Evolutionary conservation across 2,797 vertebrate species (phyloP).

Genomic region (Bufotes viridis): DNA sequence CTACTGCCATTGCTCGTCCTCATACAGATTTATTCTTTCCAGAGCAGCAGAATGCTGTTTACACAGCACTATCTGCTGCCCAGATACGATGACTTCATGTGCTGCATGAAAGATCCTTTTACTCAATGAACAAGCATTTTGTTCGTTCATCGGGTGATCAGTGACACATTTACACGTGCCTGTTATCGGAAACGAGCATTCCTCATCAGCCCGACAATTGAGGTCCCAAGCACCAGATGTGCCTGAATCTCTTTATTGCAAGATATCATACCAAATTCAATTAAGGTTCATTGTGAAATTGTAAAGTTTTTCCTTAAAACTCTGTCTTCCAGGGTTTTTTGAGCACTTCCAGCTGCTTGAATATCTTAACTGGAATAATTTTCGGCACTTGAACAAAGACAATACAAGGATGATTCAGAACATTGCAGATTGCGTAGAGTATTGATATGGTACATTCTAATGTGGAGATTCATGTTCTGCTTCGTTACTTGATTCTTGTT

Average conservation of each 20-base stretch:
- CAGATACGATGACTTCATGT: no score
- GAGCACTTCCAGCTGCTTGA: constrained; percentile 5
- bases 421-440: background rate
- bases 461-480: constrained; percentile 22
- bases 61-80: no score
- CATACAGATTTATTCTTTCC: no score
- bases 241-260: background rate
- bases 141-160: no score
- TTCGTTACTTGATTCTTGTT: constrained; percentile 6
- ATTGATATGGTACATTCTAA: constrained; percentile 6
- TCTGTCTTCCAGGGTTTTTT: background rate
- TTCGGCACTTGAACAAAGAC: constrained; percentile 40
- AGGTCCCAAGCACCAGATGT: background rate
- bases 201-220: no score
- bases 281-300: background rate
- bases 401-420: constrained; percentile 33
- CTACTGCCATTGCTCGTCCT: no score
- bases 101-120: no score
- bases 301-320: background rate
- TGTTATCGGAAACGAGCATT: no score
- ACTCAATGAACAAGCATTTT: no score
- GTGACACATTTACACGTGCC: no score
- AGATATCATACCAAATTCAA: background rate
- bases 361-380: background rate
- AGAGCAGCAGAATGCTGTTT: no score